Base-by-base conservation (phyloP, 2,888 invertebrate genomes). In the Serrognathus titanus region DNA sequence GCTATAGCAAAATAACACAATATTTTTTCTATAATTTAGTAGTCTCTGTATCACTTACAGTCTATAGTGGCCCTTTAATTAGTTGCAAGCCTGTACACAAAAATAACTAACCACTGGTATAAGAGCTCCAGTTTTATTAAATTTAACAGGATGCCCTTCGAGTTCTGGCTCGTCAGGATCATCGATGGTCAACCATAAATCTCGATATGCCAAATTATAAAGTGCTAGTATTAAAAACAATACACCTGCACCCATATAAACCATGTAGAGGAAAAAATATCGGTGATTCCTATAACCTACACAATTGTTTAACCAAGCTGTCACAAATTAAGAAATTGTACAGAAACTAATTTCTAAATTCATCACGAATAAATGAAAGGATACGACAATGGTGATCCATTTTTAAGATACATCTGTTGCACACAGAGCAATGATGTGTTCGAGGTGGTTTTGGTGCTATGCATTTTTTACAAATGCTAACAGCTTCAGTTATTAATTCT, bases 381-480 rank as follows among this genome's bases (percentile, higher is more conserved):
- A 85, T 87, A 92, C 92, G 97, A 73, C 97, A 97, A 73, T 97
- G 97, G 77, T 97, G 97, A 77, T 97, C 95, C 97, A 97, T 97
- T 71, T 92, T 94, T 0, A 97, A 82, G 53, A 97, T 83, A 73
- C 97, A 97, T 64, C 84, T 85, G 71, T 94, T 92, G 74, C 97
- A 97, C 7, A 97, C 89, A 2, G 94, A 94, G 71, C 97, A 97
- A 73, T 97, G 97, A 77, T 97, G 97, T 0, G 97, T 92, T 53
- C 97, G 82, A 0, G 95, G 94, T 3, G 97, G 97, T 75, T 96
- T 97, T 1, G 96, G 96, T 35, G 88, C 82, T 64, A 95, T 92
- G 75, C 97, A 97, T 73, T 94, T 95, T 73, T 92, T 93, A 77
- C 97, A 97, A 66, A 96, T 92, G 71, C 93, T 92, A 2, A 93